Evolutionary conservation across 2,113 vertebrate genomes (phyloP), one percentile per base, ranked within the genome.

Genomic region (Drymodes brunneopygia): DNA sequence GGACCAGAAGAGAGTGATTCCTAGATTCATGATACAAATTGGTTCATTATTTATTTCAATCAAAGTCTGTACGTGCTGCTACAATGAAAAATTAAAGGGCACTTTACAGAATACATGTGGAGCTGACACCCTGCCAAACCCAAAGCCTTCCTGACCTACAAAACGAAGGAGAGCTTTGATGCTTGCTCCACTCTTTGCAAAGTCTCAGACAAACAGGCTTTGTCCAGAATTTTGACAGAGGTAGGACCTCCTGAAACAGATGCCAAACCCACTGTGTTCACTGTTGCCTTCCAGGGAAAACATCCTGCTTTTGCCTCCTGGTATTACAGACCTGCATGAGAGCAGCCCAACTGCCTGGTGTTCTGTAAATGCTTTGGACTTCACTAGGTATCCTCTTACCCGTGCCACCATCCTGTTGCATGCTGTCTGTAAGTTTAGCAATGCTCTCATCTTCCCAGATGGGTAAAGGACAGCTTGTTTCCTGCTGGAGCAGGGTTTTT

Each of bases 31-130:
- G 90, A 93, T 97, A 90, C 61, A 64, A 93, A 90, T 90, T 56
- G 72, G 60, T 96, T 96, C 86, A 93, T 93, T 93, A 95, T 96
- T 96, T 96, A 96, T 96, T 96, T 88, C 93, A 93, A 35, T 95
- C 92, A 81, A 78, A 92, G 71, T 50, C 60, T 74, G 38, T 88
- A 83, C 90, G 67, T 95, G 64, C 71, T 93, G 72, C 89, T 88
- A 58, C 35, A 95, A 96, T 96, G 88, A 96, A 96, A 96, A 95
- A 92, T 94, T 95, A 72, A 96, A 96, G 69, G 1, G 7, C 75
- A 50, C 72, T 96, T 86, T 90, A 56, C 64, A 88, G 90, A 78
- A 78, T 78, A 18, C 25, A 22, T 54, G 62, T 35, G 71, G 71
- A 94, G 36, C 82, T 93, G 94, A 93, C 64, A 78, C 64, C 12